A percentile compares a stretch with the other conserved stretches of the same genome.
phyloP scores from a whole-genome alignment of 2,797 vertebrate species.

The Iguana delicatissima region DNA sequence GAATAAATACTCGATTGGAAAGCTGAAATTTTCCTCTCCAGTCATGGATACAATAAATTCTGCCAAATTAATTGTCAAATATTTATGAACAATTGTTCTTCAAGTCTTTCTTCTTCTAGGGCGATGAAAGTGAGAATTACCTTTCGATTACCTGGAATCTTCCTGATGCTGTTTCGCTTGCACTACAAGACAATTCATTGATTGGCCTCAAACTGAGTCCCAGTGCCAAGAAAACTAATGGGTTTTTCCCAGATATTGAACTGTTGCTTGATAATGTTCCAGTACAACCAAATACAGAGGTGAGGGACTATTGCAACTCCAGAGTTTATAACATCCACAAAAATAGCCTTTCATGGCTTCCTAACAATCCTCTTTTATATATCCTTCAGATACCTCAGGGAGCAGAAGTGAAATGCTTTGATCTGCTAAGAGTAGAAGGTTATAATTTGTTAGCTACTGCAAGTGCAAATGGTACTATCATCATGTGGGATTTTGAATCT shows the following conservation, averaged over 20 bases:
- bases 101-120: slow-evolving; percentile 64
- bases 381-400: slow-evolving; percentile 59
- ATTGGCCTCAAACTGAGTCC: slow-evolving; percentile 58
- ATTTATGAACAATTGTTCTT: slow-evolving; percentile 29
- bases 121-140: slow-evolving; percentile 61
- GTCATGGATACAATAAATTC: not conserved
- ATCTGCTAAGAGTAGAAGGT: slow-evolving; percentile 73
- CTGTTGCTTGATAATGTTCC: slow-evolving; percentile 49
- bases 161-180: slow-evolving; percentile 63
- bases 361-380: slow-evolving; percentile 26
- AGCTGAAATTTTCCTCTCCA: not conserved
- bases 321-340: not conserved
- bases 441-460: slow-evolving; percentile 74
- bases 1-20: not conserved
- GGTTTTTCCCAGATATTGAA: slow-evolving; percentile 70
- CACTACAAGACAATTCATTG: slow-evolving; percentile 51
- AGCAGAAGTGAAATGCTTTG: slow-evolving; percentile 72
- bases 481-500: slow-evolving; percentile 78
- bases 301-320: slow-evolving; percentile 48
- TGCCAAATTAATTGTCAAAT: slow-evolving; percentile 28
- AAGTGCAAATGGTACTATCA: slow-evolving; percentile 73
- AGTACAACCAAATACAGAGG: slow-evolving; percentile 40
- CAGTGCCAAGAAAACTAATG: not conserved
- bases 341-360: not conserved
- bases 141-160: slow-evolving; percentile 74